Conservation (phyloP, 2,113 vertebrate genomes). For the Choloepus hoffmanni region DNA sequence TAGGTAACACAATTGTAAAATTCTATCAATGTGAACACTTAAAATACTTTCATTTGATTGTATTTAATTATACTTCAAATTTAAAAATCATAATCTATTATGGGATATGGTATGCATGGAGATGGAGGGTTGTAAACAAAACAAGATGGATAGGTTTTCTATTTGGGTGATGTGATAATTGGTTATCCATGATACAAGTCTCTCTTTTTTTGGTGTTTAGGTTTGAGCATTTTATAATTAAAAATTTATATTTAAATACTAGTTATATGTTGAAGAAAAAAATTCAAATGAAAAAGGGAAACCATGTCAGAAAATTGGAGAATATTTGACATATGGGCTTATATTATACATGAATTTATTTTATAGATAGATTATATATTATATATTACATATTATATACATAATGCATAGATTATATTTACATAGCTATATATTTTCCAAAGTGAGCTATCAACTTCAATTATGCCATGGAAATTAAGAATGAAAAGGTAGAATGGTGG, state of each 20-base stretch:
- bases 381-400: too few relatives aligned
- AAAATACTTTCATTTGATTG: background rate
- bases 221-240: background rate
- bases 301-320: background rate
- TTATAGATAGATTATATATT: too few relatives aligned
- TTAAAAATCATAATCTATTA: too few relatives aligned
- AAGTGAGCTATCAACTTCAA: background rate
- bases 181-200: accelerated
- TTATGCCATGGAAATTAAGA: background rate
- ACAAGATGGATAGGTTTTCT: background rate
- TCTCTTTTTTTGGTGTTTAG: background rate
- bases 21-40: background rate
- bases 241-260: background rate
- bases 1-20: background rate
- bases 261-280: background rate
- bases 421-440: accelerated
- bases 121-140: background rate
- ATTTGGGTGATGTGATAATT: background rate
- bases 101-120: accelerated
- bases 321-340: accelerated
- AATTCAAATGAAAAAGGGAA: too few relatives aligned
- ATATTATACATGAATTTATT: too few relatives aligned
- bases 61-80: background rate
- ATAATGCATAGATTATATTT: too few relatives aligned
- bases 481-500: background rate